Base-by-base conservation (phyloP, 2,888 invertebrate species). In the Acanthosepion pharaonis region DNA sequence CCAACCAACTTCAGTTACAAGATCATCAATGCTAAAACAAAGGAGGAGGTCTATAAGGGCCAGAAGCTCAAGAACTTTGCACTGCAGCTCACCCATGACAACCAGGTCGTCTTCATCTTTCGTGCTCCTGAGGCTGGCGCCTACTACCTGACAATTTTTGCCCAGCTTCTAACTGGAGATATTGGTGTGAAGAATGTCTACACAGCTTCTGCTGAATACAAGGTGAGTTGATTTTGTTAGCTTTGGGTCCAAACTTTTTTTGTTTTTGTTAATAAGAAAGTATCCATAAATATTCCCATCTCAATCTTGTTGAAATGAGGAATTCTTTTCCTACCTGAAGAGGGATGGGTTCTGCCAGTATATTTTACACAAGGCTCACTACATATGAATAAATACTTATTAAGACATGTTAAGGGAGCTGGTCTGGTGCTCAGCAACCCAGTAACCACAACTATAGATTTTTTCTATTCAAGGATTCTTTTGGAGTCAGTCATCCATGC, bases 1-100 rank as follows among this genome's bases (percentile, higher is more conserved):
- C 97, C 97, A 2, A 96, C 97, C 33, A 96, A 97, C 95, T 97
- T 97, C 96, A 97, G 97, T n/a, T 97, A 97, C 96, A 97, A 97
- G 95, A 96, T 97, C 53, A 96, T 96, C 49, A 96, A 96, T 94
- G 96, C 97, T 15, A 97, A 97, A 93, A 96, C 96, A 94, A 96
- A 96, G n/a, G 96, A 96, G 91, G 97, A 97, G 95, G 96, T 96
- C 94, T 96, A 96, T 95, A 96, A 97, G 94, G 97, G 97, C 9
- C 95, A 96, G 94, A 97, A 97, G 94, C 96, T 97, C 96, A 97
- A 97, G 95, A 96, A 96, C 94, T 97, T 96, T 95, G 96, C 97
- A 49, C 96, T 97, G 48, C 97, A 97, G 96, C 97, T 97, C 95
- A 97, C 97, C 3, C 96, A 96, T 11, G 96, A 97, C 94, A 97